These are phyloP conservation scores for Drosophila saltans DNA, from an alignment of 1,140 invertebrate species.

Conservation along the genomic window DNA sequence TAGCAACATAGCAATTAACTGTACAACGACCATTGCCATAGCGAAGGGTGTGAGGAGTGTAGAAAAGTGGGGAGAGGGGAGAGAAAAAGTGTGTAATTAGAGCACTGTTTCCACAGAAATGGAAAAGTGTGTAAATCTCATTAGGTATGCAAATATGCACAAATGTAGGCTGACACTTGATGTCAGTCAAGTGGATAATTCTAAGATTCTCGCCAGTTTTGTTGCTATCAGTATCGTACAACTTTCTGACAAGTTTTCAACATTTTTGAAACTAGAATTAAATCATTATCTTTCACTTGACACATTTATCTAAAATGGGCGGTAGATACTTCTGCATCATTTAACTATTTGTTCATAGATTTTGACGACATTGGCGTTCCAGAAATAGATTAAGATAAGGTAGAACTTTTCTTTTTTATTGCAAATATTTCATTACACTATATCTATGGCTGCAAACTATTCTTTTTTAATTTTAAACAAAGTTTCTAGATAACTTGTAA, in stretches of 20 bases:
- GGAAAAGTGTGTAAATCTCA: constrained; percentile 53
- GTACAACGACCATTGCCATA: background rate
- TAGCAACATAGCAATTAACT: constrained; percentile 4
- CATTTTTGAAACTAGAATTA: background rate
- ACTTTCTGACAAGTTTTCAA: background rate
- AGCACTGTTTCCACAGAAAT: constrained; percentile 38
- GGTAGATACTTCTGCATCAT: too few species aligned
- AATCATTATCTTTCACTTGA: background rate
- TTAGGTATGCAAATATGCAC: constrained; percentile 66
- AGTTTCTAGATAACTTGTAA: too few species aligned
- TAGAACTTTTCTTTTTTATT: too few species aligned
- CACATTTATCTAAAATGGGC: too few species aligned
- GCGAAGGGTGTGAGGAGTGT: background rate
- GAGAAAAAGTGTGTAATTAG: constrained; percentile 59
- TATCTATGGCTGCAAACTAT: too few species aligned
- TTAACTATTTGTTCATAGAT: too few species aligned
- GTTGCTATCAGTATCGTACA: background rate
- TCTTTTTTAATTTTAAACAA: too few species aligned
- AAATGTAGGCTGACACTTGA: constrained; percentile 14
- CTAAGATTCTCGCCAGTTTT: constrained; percentile 2
- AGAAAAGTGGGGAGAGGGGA: constrained; percentile 10
- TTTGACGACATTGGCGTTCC: too few species aligned
- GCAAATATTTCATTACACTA: too few species aligned
- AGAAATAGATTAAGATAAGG: too few species aligned
- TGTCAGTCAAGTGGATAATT: constrained; percentile 1